Evolutionary conservation across 2,113 vertebrate species (phyloP).

Genomic region (Grus americana): DNA sequence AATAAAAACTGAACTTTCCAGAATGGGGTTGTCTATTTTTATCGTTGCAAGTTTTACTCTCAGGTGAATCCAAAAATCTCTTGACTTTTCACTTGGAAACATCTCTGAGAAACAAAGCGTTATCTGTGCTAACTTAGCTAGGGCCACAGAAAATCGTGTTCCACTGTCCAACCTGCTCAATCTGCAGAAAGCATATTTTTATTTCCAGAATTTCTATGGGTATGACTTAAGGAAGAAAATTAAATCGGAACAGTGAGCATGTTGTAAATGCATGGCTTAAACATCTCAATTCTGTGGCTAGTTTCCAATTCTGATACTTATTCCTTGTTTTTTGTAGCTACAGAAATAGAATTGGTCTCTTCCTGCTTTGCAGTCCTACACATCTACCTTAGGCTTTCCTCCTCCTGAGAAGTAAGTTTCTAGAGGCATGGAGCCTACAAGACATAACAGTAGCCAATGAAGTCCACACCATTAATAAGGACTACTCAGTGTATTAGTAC

Average conservation of each 20-base stretch:
- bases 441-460: not conserved
- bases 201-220: not conserved
- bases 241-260: not conserved
- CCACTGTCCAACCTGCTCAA: not conserved
- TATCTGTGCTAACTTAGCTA: not conserved
- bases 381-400: not conserved
- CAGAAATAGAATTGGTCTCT: not conserved
- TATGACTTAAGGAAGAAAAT: not conserved
- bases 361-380: not conserved
- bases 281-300: rapidly evolving
- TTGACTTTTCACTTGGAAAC: not conserved
- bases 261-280: not conserved
- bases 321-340: not conserved
- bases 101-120: not conserved
- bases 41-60: not conserved
- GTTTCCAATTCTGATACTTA: not conserved
- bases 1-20: not conserved
- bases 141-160: not conserved
- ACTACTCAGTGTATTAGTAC: rapidly evolving
- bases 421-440: not conserved
- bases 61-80: not conserved
- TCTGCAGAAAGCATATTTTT: not conserved
- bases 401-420: not conserved
- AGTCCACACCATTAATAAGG: not conserved
- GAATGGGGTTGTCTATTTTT: not conserved